These are phyloP conservation scores for Dendrolimus houi DNA, from an alignment of 2,888 invertebrate genomes.

Conservation along the genomic window DNA sequence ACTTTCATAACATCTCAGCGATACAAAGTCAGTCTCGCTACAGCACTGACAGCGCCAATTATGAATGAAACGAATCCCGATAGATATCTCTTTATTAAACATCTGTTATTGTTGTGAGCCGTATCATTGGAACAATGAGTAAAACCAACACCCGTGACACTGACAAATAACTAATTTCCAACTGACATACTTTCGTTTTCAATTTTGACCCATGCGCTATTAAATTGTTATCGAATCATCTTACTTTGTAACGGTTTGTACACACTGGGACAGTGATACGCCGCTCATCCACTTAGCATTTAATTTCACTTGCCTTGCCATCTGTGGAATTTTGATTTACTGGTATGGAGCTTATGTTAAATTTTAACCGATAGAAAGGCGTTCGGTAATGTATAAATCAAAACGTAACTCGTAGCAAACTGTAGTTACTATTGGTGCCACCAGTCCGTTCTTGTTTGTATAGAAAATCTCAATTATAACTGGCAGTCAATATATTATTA, in stretches of 20 bases:
- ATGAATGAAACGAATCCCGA: slow-evolving; percentile 5
- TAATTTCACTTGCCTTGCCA: too few species aligned
- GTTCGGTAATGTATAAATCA: too few species aligned
- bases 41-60: background rate
- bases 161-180: slow-evolving; percentile 47
- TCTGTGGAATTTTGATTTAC: too few species aligned
- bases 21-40: background rate
- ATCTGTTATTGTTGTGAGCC: background rate
- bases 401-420: too few species aligned
- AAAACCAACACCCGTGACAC: slow-evolving; percentile 33
- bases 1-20: too few species aligned
- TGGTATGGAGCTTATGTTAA: too few species aligned
- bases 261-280: background rate
- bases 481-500: too few species aligned
- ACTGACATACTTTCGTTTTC: slow-evolving; percentile 41
- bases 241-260: background rate
- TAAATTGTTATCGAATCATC: background rate
- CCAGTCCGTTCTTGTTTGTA: too few species aligned
- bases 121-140: slow-evolving; percentile 7
- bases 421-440: too few species aligned
- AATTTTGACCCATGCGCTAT: slow-evolving; percentile 6
- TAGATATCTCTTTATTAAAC: slow-evolving; percentile 11
- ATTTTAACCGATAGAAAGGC: too few species aligned
- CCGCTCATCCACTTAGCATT: too few species aligned
- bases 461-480: too few species aligned